A percentile compares a stretch with the other conserved stretches of the same genome.
Evolutionary conservation across 1,140 invertebrate genomes (phyloP).

Genomic region (Leptopilina clavipes): DNA sequence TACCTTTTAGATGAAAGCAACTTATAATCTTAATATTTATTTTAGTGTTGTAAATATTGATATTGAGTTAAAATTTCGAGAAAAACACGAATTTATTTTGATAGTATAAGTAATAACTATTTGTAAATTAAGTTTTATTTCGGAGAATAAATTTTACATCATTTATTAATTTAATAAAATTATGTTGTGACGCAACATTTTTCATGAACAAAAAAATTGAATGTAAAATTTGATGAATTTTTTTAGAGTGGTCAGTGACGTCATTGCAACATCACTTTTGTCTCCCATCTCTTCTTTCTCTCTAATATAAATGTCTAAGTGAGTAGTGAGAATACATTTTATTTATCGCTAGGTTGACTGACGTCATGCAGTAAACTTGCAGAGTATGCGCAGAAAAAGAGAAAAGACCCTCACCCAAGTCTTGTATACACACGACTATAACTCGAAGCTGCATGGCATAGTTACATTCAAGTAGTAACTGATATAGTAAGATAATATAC

Average conservation of each 20-base stretch:
- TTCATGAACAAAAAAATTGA: background rate
- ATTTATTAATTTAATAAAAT: too few species aligned
- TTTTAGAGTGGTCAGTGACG: conserved; percentile 16
- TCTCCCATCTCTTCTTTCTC: background rate
- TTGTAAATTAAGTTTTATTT: too few species aligned
- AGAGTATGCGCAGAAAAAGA: conserved; percentile 25
- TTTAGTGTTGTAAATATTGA: too few species aligned
- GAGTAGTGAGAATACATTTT: background rate
- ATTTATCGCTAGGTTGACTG: background rate
- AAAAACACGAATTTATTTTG: too few species aligned
- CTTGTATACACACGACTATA: background rate
- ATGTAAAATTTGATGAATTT: background rate
- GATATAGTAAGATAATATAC: background rate
- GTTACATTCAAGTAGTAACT: background rate
- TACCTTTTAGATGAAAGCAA: too few species aligned
- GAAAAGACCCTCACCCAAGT: background rate
- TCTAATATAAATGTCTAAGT: background rate
- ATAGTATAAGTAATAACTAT: too few species aligned
- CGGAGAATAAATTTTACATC: too few species aligned
- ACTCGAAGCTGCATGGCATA: conserved; percentile 10
- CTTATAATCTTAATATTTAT: too few species aligned
- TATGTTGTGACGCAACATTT: too few species aligned
- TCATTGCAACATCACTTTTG: background rate
- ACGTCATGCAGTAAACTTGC: conserved; percentile 7
- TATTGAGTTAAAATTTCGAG: too few species aligned